A percentile compares a stretch with the other conserved stretches of the same genome.
Evolutionary conservation across 2,888 invertebrate genomes (phyloP).

Genomic region (Synergus umbraculus): DNA sequence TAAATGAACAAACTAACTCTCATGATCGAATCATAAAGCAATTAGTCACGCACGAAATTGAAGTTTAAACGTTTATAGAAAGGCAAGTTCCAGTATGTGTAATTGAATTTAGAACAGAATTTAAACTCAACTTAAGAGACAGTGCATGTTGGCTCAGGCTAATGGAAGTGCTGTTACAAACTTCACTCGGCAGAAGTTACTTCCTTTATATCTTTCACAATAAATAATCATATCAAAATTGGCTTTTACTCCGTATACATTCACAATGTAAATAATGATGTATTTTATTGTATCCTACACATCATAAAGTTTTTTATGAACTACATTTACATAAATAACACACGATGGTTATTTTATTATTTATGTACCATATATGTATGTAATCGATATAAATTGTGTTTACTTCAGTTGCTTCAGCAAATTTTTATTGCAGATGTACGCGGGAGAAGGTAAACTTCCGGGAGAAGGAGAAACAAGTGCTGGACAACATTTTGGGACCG

Average conservation of each 20-base stretch:
- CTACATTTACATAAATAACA: no score
- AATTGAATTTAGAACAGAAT: conserved; percentile 38
- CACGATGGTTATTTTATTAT: no score
- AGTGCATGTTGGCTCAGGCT: conserved; percentile 8
- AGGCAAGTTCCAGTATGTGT: conserved; percentile 27
- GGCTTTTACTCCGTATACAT: background rate
- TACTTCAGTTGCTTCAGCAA: background rate
- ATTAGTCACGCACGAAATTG: conserved; percentile 30
- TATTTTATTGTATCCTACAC: background rate
- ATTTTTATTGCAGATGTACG: conserved; percentile 82
- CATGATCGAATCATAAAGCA: conserved; percentile 13
- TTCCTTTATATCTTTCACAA: conserved; percentile 9
- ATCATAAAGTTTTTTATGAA: no score
- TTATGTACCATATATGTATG: no score
- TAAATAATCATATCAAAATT: background rate
- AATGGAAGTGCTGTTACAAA: conserved; percentile 34
- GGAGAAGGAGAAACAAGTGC: conserved; percentile 95
- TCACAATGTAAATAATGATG: background rate
- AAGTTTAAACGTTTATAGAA: conserved; percentile 29
- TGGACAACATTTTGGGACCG: conserved; percentile 94
- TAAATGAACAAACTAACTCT: background rate
- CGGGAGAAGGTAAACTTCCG: conserved; percentile 92
- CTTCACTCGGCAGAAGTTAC: conserved; percentile 25
- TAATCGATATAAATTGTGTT: background rate
- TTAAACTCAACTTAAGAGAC: conserved; percentile 37